Evolutionary conservation across 2,113 vertebrate species (phyloP).

Genomic region (Tetraodon nigroviridis): DNA sequence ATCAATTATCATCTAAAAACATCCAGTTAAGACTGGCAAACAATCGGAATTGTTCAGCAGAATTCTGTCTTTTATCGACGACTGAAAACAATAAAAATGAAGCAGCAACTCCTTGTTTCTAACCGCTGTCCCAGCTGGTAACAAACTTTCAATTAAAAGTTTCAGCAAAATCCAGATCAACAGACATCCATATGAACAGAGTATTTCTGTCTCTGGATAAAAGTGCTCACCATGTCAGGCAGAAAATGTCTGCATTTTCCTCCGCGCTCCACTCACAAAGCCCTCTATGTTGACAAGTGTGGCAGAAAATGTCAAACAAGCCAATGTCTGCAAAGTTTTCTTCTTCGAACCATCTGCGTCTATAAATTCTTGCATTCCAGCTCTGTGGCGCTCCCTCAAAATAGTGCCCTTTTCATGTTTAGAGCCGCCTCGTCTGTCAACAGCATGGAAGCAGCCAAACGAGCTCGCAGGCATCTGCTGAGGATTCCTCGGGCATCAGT

Average conservation of each 20-base stretch:
- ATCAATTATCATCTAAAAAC: too few species aligned
- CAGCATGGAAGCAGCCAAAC: slow-evolving; percentile 21
- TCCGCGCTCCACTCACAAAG: slow-evolving; percentile 32
- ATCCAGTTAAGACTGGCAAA: too few species aligned
- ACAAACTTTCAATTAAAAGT: too few species aligned
- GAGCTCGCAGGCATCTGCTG: slow-evolving; percentile 39
- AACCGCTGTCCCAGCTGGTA: too few species aligned
- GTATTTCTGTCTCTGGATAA: slow-evolving; percentile 7
- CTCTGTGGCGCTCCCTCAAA: slow-evolving; percentile 24
- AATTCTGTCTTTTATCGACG: too few species aligned
- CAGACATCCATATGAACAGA: background rate
- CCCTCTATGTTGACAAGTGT: slow-evolving; percentile 39
- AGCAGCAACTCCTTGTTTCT: too few species aligned
- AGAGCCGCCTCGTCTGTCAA: slow-evolving; percentile 49
- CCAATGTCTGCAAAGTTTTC: slow-evolving; percentile 8
- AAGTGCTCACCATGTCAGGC: slow-evolving; percentile 13
- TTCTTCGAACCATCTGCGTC: background rate
- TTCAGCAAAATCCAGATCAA: background rate
- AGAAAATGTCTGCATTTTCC: slow-evolving; percentile 34
- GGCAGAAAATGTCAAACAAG: slow-evolving; percentile 48
- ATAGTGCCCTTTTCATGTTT: slow-evolving; percentile 43
- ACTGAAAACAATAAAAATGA: too few species aligned
- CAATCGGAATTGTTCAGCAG: too few species aligned
- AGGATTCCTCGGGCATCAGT: slow-evolving; percentile 37
- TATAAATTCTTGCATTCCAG: slow-evolving; percentile 27